Evolutionary conservation across 2,113 vertebrate genomes (phyloP), one percentile per base, ranked within the genome.

Genomic region (Pogona vitticeps): DNA sequence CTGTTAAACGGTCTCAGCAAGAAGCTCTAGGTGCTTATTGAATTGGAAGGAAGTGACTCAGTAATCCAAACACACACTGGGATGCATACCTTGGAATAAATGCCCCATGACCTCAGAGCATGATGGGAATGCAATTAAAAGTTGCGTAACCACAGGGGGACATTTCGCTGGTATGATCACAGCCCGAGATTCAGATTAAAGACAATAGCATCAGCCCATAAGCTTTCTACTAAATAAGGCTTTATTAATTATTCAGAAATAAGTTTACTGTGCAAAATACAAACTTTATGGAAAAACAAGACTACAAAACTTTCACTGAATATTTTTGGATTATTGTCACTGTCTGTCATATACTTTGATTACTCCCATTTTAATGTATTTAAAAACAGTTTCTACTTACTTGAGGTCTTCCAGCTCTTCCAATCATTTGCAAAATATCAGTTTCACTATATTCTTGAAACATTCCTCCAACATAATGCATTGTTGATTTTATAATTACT

Each of bases 381-480:
- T 92, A 87, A 78, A 87, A 88, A 31, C 0, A 91, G 82, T 82
- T 84, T 85, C 71, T 40, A 91, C 93, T 91, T 95, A 98, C 99
- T 95, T 99, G 98, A 91, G 99, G 99, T 86, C 99, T 97, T 88
- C 98, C 99, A 87, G 99, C 99, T 96, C 98, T 97, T 70, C 98
- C 99, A 90, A 98, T 99, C 98, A 99, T 99, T 96, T 99, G 99
- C 87, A 99, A 96, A 93, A 99, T 96, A 96, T 99, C 99, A 46
- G 98, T 97, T 92, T 99, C 98, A 73, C 97, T 98, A 94, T 99
- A 99, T 82, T 99, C 99, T 93, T 99, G 97, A 96, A 98, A 99
- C 92, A 98, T 95, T 91, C 99, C 98, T 91, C 97, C 96, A 84
- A 95, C 94, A 88, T 99, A 99, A 95, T 99, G 99, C 97, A 97